phyloP scores from a whole-genome alignment of 2,888 invertebrate species.

The Cephus rjabovi region DNA sequence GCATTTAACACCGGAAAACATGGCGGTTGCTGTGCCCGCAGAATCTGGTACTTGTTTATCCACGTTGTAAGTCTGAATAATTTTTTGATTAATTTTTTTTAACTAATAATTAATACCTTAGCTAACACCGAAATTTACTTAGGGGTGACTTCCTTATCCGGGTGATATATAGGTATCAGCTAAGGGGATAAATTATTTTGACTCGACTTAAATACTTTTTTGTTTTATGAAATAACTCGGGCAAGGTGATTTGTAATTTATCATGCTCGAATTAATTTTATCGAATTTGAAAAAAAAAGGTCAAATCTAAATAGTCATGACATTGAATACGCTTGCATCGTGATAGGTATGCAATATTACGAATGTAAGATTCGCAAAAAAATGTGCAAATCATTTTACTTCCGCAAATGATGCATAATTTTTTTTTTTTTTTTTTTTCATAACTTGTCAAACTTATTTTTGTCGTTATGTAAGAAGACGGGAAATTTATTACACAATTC shows the following conservation, averaged over 20 bases:
- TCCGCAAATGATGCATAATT: background rate
- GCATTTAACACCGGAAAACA: conserved; percentile 74
- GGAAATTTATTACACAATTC: background rate
- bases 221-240: no score
- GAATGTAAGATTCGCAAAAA: background rate
- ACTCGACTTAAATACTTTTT: background rate
- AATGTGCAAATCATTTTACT: background rate
- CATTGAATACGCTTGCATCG: background rate
- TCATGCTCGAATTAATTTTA: no score
- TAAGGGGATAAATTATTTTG: background rate
- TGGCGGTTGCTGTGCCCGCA: conserved; percentile 77
- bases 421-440: background rate
- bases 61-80: conserved; percentile 75
- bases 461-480: background rate
- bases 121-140: background rate
- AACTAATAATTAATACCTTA: background rate
- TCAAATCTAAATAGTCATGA: background rate
- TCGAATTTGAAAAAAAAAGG: background rate
- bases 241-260: no score
- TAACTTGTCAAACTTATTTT: background rate
- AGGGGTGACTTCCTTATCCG: background rate
- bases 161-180: background rate
- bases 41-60: conserved; percentile 79
- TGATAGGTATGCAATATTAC: background rate
- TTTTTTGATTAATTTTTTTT: background rate